Percentiles rank a stretch among this genome's conserved stretches.
Conservation (phyloP, 2,888 invertebrate species). For the Amaurobius ferox region DNA sequence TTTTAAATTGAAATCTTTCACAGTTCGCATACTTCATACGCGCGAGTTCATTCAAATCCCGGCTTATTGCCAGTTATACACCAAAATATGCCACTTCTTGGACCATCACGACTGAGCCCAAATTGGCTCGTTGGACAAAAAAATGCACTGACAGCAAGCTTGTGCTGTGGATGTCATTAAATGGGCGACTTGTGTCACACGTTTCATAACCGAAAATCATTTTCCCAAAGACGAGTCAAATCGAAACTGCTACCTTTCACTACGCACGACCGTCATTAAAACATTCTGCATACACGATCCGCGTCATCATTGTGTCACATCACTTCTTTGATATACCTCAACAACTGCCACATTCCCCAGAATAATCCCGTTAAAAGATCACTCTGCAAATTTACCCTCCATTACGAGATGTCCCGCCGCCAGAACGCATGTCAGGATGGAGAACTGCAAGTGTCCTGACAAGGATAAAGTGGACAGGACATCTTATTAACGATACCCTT, state of each 20-base stretch:
- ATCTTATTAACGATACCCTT: conserved; percentile 42
- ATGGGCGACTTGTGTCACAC: not conserved
- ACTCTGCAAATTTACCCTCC: conserved; percentile 24
- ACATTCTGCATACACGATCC: not conserved
- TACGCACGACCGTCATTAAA: not conserved
- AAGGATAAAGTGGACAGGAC: conserved; percentile 49
- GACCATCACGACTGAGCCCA: no score
- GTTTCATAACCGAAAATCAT: not conserved
- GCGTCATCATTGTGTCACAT: not conserved
- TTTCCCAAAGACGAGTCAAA: not conserved
- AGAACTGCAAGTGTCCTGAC: not conserved
- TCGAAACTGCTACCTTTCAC: not conserved
- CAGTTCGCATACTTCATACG: no score
- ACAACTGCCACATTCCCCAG: not conserved
- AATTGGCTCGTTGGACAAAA: no score
- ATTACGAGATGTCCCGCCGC: conserved; percentile 17
- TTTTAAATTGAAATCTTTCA: no score
- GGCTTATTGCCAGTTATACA: no score
- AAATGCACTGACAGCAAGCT: no score
- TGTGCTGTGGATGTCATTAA: no score
- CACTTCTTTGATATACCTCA: not conserved
- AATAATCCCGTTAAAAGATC: conserved; percentile 12
- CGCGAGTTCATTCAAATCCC: no score
- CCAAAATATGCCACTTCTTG: no score
- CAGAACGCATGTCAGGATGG: conserved; percentile 10